Evolutionary conservation across 2,113 vertebrate species (phyloP).

Genomic region (Hemiprocne comata): DNA sequence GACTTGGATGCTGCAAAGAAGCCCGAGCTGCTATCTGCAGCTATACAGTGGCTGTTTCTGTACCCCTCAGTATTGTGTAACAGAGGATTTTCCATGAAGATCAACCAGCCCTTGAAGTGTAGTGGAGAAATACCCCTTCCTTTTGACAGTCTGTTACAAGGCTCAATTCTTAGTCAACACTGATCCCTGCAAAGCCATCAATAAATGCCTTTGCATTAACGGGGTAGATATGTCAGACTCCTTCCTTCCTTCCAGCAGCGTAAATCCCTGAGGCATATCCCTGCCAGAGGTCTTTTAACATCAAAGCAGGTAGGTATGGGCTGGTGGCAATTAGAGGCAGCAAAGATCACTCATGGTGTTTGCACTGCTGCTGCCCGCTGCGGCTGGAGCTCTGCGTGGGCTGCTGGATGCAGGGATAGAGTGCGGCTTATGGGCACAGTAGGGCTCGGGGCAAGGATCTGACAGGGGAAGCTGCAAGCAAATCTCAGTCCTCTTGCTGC

Average conservation of each 20-base stretch:
- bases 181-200: neutral
- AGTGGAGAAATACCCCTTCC: neutral
- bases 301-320: neutral
- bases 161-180: neutral
- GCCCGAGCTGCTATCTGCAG: neutral
- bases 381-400: neutral
- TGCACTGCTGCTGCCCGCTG: neutral
- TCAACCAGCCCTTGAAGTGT: neutral
- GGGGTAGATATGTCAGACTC: neutral
- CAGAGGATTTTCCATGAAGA: neutral
- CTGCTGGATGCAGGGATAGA: neutral
- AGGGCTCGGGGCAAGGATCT: neutral
- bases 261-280: neutral
- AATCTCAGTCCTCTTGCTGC: neutral
- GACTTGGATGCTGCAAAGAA: neutral
- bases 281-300: neutral
- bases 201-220: neutral
- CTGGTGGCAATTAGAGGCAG: neutral
- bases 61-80: neutral
- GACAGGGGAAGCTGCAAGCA: neutral
- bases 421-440: neutral
- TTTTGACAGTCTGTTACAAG: neutral
- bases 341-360: neutral
- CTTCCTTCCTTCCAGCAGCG: neutral
- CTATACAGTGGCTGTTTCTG: neutral